A percentile compares a stretch with the other conserved stretches of the same genome.
phyloP scores from a whole-genome alignment of 1,140 invertebrate species.

The Leptopilina boulardi region DNA sequence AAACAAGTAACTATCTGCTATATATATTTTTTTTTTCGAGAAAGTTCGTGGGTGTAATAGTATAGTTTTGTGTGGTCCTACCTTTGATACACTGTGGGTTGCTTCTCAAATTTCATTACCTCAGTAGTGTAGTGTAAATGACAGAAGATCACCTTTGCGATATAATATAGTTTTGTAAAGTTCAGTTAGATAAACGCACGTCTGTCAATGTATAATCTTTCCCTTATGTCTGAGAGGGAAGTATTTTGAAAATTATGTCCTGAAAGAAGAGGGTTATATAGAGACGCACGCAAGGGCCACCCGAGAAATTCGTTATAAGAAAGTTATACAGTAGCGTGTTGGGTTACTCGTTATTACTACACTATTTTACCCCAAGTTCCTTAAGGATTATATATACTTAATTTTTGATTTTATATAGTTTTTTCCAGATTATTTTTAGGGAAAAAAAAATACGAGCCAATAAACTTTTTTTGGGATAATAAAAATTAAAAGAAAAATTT shows the following conservation, averaged over 20 bases:
- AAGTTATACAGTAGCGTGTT: background rate
- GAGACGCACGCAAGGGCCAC: background rate
- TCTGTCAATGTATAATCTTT: background rate
- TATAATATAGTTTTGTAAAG: background rate
- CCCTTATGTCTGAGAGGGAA: background rate
- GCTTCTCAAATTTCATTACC: background rate
- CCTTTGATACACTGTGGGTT: background rate
- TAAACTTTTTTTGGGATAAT: too few species aligned
- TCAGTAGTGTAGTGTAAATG: background rate
- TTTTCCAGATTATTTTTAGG: too few species aligned
- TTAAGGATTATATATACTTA: background rate
- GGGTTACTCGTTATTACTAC: conserved; percentile 16
- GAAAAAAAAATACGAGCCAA: background rate
- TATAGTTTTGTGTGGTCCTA: background rate
- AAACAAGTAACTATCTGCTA: background rate
- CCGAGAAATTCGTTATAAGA: conserved; percentile 20
- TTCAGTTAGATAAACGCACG: background rate
- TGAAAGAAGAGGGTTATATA: background rate
- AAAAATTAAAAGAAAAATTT: too few species aligned
- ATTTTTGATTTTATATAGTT: background rate
- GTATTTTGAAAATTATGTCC: background rate
- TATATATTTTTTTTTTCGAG: background rate
- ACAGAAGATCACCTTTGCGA: background rate
- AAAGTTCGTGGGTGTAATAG: background rate
- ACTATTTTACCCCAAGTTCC: background rate